Percentiles rank a stretch among this genome's conserved stretches.
Conservation (phyloP, 2,113 vertebrate species). For the Naja naja region DNA sequence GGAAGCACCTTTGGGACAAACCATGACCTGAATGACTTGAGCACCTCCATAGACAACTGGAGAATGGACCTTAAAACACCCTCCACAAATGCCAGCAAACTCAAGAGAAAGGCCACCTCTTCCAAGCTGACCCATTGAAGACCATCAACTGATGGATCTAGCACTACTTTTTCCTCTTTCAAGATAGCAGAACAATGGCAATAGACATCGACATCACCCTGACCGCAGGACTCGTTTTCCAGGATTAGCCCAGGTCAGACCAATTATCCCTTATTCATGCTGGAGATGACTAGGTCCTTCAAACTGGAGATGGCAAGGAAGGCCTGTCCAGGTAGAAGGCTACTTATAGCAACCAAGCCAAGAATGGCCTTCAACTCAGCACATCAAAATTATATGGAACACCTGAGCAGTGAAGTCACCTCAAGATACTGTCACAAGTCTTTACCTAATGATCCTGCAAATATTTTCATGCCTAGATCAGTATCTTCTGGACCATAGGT, state of each 20-base stretch:
- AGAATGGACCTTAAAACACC: background rate
- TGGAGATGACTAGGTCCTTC: background rate
- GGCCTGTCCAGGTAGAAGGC: background rate
- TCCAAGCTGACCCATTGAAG: background rate
- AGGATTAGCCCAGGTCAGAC: background rate
- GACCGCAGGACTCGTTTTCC: background rate
- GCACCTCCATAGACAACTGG: background rate
- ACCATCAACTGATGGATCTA: background rate
- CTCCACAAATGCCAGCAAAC: background rate
- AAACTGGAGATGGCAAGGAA: background rate
- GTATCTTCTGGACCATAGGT: background rate
- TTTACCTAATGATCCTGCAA: background rate
- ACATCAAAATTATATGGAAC: background rate
- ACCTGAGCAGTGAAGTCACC: background rate
- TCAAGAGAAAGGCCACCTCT: background rate
- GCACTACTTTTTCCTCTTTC: background rate
- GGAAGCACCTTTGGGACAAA: too few species aligned
- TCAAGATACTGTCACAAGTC: background rate
- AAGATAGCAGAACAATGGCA: background rate
- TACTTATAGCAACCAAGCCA: background rate
- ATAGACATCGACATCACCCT: background rate
- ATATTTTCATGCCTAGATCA: background rate
- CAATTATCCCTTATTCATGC: background rate
- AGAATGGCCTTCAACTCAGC: background rate
- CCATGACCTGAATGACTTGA: too few species aligned